Base-by-base conservation (phyloP, 2,797 vertebrate species). In the Lemur catta region DNA sequence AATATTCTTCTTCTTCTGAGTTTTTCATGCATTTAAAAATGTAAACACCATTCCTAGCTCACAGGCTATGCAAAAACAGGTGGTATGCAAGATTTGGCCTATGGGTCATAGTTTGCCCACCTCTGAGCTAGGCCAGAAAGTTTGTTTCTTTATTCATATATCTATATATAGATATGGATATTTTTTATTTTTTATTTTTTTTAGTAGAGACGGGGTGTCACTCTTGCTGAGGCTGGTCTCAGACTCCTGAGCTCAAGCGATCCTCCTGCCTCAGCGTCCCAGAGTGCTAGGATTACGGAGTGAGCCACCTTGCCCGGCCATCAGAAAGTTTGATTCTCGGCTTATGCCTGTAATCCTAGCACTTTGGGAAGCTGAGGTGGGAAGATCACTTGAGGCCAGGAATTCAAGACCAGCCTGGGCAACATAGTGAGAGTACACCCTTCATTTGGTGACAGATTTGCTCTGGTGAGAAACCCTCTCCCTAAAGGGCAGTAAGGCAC, bases 381-480 rank as follows among this genome's bases (percentile, higher is more conserved):
- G 8, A 43, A 43, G 43, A 43, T 43, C 43, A 43, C 43, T 43
- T 43, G 43, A 43, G 43, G 43, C 43, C 43, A 43, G 43, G 43
- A 43, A 7, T 43, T 43, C 43, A 43, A 43, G 43, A 43, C 43
- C 43, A 43, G 7, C 43, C 43, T 43, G 43, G 43, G 43, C 43
- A 43, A 43, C 43, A 43, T 43, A 43, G 43, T 9, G 43, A 43
- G 3, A 30, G 15, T 28, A 10, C 20, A 0, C n/a, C 50, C 52
- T 89, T 89, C 52, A 24, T 81, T 63, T 26, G 30, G 46, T 55
- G 35, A 33, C 46, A 91, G 93, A 86, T 59, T 13, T 86, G 38
- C 22, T 89, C 85, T 65, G 46, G 9, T 50, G 76, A 87, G 41
- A 93, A 71, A 59, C 65, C 14, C 17, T 79, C 30, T 93, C n/a